phyloP scores from a whole-genome alignment of 2,797 vertebrate genomes.

The Clarias pachynema region DNA sequence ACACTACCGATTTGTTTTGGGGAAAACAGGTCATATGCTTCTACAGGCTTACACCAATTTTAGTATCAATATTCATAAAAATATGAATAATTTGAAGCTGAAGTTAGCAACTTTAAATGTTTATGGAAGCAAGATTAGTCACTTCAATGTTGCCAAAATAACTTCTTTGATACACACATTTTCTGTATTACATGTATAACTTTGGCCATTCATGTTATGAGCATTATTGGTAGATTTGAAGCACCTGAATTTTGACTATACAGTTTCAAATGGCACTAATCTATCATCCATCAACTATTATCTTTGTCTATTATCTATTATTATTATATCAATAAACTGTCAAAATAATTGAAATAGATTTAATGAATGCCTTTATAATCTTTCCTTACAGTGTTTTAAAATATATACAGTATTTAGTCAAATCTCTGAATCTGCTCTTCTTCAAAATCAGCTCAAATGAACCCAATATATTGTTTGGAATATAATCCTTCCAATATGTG shows the following conservation, averaged over 20 bases:
- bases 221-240: not conserved
- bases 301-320: not conserved
- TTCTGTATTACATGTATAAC: too few relatives aligned
- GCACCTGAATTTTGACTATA: not conserved
- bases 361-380: not conserved
- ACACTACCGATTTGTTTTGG: too few relatives aligned
- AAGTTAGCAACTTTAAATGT: too few relatives aligned
- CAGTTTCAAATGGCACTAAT: not conserved
- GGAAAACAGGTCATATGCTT: too few relatives aligned
- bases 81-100: too few relatives aligned
- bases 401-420: not conserved
- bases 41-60: too few relatives aligned
- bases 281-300: not conserved
- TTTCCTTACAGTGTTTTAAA: not conserved
- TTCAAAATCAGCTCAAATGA: not conserved
- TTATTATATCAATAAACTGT: not conserved
- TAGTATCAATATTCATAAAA: too few relatives aligned
- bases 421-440: not conserved
- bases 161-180: too few relatives aligned
- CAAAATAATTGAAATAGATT: not conserved
- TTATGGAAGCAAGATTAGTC: too few relatives aligned
- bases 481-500: not conserved
- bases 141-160: too few relatives aligned
- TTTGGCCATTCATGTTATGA: not conserved
- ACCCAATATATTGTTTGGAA: not conserved